Evolutionary conservation across 2,888 invertebrate genomes (phyloP).

Genomic region (Druceiella hillmani): DNA sequence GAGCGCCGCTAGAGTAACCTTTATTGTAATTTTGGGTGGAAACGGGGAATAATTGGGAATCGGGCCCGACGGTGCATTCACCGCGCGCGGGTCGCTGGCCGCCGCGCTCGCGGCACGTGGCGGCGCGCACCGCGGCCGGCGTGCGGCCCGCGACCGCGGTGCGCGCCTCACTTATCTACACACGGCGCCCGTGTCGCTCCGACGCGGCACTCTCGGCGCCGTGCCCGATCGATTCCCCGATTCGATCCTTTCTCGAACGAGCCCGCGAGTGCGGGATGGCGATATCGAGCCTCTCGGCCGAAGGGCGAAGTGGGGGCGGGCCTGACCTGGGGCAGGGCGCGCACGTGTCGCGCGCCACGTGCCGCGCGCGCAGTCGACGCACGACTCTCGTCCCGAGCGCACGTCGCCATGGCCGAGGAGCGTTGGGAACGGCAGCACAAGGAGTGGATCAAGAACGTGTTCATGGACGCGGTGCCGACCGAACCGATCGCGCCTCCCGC

Average conservation of each 20-base stretch:
- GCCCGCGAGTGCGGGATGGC: constrained; percentile 2
- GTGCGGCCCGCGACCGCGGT: constrained; percentile 1
- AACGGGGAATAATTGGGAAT: neutral
- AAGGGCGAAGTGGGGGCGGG: neutral
- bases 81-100: neutral
- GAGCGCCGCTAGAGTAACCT: too few species aligned
- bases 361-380: constrained; percentile 6
- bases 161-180: neutral
- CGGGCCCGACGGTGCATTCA: constrained; percentile 1
- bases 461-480: constrained; percentile 38
- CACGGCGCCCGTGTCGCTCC: too few species aligned
- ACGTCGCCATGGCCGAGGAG: constrained; percentile 27
- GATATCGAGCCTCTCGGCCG: neutral
- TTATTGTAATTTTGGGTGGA: neutral
- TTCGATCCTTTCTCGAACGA: neutral
- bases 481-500: constrained; percentile 12
- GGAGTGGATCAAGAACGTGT: constrained; percentile 48
- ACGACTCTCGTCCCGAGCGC: constrained; percentile 9
- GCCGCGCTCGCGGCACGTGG: neutral
- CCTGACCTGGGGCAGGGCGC: neutral
- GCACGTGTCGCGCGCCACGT: constrained; percentile 1
- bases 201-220: neutral
- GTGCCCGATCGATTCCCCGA: neutral
- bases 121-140: neutral
- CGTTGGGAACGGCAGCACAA: constrained; percentile 35